phyloP scores from a whole-genome alignment of 2,113 vertebrate genomes.

The Echinops telfairi region DNA sequence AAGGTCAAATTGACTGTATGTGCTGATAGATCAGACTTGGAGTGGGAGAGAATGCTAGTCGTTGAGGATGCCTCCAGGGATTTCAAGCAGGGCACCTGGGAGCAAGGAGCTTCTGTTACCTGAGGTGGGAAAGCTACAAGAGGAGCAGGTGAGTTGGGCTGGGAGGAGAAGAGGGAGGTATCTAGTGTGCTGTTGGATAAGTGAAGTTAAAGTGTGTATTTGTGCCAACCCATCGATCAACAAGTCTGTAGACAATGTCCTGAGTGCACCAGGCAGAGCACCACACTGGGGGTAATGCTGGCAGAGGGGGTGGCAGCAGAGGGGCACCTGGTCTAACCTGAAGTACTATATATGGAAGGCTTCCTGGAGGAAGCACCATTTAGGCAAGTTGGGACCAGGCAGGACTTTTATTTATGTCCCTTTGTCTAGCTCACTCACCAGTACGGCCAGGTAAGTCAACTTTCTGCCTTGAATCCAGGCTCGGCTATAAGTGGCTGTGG shows the following conservation, averaged over 20 bases:
- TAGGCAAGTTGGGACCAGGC: fast-evolving
- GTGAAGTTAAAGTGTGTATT: background rate
- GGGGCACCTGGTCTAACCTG: background rate
- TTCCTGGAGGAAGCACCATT: background rate
- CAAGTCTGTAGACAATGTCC: background rate
- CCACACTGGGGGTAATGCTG: fast-evolving
- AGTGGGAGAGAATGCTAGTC: background rate
- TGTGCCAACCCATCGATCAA: background rate
- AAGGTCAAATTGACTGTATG: background rate
- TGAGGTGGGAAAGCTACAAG: fast-evolving
- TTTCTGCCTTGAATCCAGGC: background rate
- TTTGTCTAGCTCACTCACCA: background rate
- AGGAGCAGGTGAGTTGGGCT: too few species aligned
- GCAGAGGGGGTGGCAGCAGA: background rate
- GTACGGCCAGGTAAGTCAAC: background rate
- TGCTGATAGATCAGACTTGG: background rate
- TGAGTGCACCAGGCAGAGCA: background rate
- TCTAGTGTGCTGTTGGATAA: background rate
- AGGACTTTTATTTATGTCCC: background rate
- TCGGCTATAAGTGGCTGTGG: background rate
- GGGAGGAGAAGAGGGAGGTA: too few species aligned
- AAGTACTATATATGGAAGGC: background rate
- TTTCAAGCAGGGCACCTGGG: background rate
- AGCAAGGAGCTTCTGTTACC: too few species aligned
- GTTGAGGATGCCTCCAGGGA: background rate